Conservation (phyloP, 2,888 invertebrate genomes). For the Zaprionus obscuricornis region DNA sequence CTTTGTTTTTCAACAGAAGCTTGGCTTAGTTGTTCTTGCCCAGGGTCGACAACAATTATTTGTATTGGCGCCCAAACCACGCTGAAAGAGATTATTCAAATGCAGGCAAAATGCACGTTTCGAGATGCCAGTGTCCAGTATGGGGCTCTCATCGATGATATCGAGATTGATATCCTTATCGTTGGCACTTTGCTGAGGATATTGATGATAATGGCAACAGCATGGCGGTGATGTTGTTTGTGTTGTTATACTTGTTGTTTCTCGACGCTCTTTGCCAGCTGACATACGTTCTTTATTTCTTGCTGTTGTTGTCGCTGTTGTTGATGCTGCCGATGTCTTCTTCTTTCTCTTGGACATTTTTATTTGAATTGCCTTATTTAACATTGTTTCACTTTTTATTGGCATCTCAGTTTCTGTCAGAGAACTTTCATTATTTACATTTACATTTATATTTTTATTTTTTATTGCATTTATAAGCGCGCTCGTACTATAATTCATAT, state of each 20-base stretch:
- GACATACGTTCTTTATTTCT: slow-evolving; percentile 8
- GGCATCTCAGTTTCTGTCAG: too few relatives aligned
- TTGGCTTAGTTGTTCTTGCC: neutral
- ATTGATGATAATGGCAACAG: neutral
- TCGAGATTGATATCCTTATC: neutral
- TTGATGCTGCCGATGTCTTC: too few relatives aligned
- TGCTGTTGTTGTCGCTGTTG: neutral
- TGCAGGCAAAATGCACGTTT: slow-evolving; percentile 32
- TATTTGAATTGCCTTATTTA: too few relatives aligned
- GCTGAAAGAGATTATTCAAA: slow-evolving; percentile 27
- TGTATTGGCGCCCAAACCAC: slow-evolving; percentile 16
- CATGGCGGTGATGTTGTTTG: too few relatives aligned
- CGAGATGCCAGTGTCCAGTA: slow-evolving; percentile 35
- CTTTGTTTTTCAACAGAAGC: neutral
- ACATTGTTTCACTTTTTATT: too few relatives aligned
- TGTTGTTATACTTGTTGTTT: too few relatives aligned
- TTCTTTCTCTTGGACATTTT: too few relatives aligned
- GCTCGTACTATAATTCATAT: too few relatives aligned
- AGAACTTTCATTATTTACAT: too few relatives aligned
- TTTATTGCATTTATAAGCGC: too few relatives aligned
- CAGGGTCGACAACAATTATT: neutral
- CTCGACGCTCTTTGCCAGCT: slow-evolving; percentile 9
- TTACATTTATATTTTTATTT: too few relatives aligned
- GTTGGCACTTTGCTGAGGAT: neutral
- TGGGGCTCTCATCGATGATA: slow-evolving; percentile 12